A percentile compares a stretch with the other conserved stretches of the same genome.
These are phyloP conservation scores for Lottia scabra DNA, from an alignment of 2,888 invertebrate genomes.

Conservation along the genomic window DNA sequence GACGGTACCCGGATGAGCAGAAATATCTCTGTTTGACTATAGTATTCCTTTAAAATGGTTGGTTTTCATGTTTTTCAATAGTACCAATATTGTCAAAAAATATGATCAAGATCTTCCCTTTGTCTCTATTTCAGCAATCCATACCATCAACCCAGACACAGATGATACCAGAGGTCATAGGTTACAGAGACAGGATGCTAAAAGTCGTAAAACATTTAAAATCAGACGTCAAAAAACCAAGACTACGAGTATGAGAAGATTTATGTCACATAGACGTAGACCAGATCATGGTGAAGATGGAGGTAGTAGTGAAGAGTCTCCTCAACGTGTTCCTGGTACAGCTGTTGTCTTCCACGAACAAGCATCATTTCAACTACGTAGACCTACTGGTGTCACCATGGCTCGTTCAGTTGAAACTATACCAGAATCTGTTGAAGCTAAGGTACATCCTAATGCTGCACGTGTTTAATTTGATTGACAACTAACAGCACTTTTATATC, in stretches of 20 bases:
- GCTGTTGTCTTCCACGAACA: slow-evolving; percentile 36
- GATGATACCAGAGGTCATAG: slow-evolving; percentile 69
- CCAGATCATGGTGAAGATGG: slow-evolving; percentile 41
- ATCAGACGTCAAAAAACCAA: slow-evolving; percentile 63
- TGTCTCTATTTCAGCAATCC: background rate
- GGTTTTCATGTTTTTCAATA: too few species aligned
- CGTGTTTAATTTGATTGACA: slow-evolving; percentile 20
- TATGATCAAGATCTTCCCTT: background rate
- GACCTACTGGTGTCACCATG: slow-evolving; percentile 25
- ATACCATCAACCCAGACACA: slow-evolving; percentile 26
- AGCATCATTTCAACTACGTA: slow-evolving; percentile 30
- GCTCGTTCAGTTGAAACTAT: slow-evolving; percentile 56
- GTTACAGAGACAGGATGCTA: slow-evolving; percentile 91
- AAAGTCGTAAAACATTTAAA: slow-evolving; percentile 93
- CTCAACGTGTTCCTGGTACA: slow-evolving; percentile 30
- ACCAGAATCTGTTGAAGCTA: slow-evolving; percentile 50
- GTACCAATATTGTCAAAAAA: too few species aligned
- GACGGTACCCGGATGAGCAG: too few species aligned
- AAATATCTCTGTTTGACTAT: too few species aligned
- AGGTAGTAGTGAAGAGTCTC: slow-evolving; percentile 45
- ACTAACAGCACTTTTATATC: background rate
- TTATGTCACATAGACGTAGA: slow-evolving; percentile 42
- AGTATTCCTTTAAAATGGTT: too few species aligned
- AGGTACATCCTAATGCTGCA: slow-evolving; percentile 41
- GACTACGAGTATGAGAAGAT: slow-evolving; percentile 45